Conservation (phyloP, 2,113 vertebrate species). For the Dromiciops gliroides region DNA sequence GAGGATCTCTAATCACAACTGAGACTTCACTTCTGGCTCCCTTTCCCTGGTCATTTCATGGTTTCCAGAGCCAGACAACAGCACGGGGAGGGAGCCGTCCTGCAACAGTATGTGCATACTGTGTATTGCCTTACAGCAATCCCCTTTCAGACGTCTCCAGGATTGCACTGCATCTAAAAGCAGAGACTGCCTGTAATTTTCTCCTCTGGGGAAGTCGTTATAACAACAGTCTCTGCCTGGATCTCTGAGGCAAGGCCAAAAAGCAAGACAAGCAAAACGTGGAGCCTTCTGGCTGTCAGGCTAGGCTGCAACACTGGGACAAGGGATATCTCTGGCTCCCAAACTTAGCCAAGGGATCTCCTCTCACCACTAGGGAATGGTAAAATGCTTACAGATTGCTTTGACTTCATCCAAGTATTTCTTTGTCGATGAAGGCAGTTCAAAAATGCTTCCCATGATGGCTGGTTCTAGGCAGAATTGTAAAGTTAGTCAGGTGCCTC, state of each 20-base stretch:
- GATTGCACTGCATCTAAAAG: not conserved
- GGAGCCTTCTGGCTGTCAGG: not conserved
- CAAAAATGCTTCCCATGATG: not conserved
- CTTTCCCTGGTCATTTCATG: not conserved
- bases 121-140: not conserved
- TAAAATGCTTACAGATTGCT: not conserved
- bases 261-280: not conserved
- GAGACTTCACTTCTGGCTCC: not conserved
- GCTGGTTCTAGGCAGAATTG: not conserved
- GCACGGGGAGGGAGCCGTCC: not conserved
- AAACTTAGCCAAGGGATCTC: not conserved
- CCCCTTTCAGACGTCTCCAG: not conserved
- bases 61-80: not conserved
- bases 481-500: not conserved
- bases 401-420: not conserved
- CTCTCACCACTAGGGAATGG: not conserved
- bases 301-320: not conserved
- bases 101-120: not conserved
- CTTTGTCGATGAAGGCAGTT: not conserved
- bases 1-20: not conserved
- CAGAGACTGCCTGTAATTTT: not conserved
- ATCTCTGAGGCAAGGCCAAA: not conserved
- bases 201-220: not conserved
- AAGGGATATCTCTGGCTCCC: not conserved
- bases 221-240: not conserved